Percentiles rank a stretch among this genome's conserved stretches.
phyloP scores from a whole-genome alignment of 1,140 invertebrate genomes.

The Goniozus legneri region DNA sequence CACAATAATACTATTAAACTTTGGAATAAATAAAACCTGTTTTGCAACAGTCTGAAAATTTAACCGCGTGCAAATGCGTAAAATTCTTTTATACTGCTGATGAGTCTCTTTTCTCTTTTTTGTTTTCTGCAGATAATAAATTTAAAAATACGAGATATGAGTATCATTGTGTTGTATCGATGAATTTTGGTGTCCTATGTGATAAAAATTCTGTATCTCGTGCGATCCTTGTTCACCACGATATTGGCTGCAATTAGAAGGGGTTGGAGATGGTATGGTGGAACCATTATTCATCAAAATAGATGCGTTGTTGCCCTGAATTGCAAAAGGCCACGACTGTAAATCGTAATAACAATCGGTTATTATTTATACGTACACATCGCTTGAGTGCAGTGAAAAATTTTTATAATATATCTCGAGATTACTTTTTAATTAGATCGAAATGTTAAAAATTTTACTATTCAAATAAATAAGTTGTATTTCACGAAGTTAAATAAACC shows the following conservation, averaged over 20 bases:
- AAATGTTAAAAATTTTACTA: no score
- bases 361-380: no score
- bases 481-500: no score
- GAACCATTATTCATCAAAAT: conserved; percentile 41
- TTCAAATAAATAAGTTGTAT: no score
- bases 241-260: conserved; percentile 33
- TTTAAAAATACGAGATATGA: conserved; percentile 39
- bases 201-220: conserved; percentile 34
- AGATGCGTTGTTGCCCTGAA: conserved; percentile 32
- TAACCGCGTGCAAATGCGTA: background rate
- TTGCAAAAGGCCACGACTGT: conserved; percentile 47
- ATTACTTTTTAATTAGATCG: background rate
- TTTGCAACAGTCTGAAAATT: no score
- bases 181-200: conserved; percentile 29
- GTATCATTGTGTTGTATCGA: conserved; percentile 33
- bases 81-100: background rate
- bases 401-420: background rate
- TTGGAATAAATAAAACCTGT: conserved; percentile 27
- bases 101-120: no score
- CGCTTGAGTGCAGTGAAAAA: background rate
- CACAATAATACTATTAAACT: conserved; percentile 22
- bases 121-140: no score
- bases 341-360: conserved; percentile 12
- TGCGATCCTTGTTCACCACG: conserved; percentile 31
- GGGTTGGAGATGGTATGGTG: conserved; percentile 36